Conservation (phyloP, 2,888 invertebrate genomes). For the Synanthedon tipuliformis region DNA sequence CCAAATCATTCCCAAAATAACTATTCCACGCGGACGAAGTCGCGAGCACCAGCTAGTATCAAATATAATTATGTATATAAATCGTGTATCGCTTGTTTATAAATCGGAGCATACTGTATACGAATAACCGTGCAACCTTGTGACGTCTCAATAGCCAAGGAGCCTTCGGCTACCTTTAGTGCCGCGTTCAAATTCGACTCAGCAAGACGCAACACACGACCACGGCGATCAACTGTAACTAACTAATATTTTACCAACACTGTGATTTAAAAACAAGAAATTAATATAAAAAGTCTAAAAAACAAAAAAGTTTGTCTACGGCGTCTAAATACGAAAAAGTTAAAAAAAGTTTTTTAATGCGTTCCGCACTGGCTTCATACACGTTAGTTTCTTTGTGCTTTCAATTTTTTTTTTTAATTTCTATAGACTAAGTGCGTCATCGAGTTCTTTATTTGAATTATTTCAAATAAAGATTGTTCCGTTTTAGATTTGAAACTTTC, state of each 20-base stretch:
- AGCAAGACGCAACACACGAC: constrained; percentile 16
- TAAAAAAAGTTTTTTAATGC: constrained; percentile 9
- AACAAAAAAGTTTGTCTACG: constrained; percentile 14
- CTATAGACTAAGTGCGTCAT: too few species aligned
- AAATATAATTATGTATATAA: too few species aligned
- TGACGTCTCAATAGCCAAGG: constrained; percentile 3
- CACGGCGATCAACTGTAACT: constrained; percentile 19
- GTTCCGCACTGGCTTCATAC: constrained; percentile 9
- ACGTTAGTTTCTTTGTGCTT: constrained; percentile 3
- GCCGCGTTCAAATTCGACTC: constrained; percentile 26
- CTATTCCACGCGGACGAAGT: too few species aligned
- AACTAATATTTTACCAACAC: constrained; percentile 20
- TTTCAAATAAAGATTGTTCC: too few species aligned
- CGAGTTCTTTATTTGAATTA: too few species aligned
- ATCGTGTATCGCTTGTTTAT: not conserved
- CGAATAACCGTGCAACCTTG: constrained; percentile 27
- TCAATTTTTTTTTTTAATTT: not conserved
- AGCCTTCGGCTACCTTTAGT: constrained; percentile 22
- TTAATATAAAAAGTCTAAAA: constrained; percentile 14
- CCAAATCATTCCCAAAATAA: too few species aligned
- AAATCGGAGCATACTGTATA: constrained; percentile 19
- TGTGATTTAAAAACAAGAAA: constrained; percentile 16
- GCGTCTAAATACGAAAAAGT: constrained; percentile 12
- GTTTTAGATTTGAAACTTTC: too few species aligned
- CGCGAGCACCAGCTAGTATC: too few species aligned